Percentiles rank a stretch among this genome's conserved stretches.
These are phyloP conservation scores for Cossypha caffra DNA, from an alignment of 2,797 vertebrate species.

Conservation along the genomic window DNA sequence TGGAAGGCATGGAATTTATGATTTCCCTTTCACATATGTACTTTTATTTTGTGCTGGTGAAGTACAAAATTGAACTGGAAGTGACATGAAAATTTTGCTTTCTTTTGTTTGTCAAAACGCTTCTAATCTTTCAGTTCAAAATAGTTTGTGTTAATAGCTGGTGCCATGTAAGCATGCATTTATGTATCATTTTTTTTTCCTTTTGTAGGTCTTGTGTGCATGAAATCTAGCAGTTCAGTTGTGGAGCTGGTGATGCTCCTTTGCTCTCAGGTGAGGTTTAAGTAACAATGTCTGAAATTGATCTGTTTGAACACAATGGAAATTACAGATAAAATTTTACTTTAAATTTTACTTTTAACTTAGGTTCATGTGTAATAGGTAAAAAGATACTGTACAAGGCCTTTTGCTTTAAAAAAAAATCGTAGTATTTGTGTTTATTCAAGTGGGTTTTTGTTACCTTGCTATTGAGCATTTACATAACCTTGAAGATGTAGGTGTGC, in stretches of 20 bases:
- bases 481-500: not conserved
- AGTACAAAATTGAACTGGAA: not conserved
- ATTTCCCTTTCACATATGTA: not conserved
- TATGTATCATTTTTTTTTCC: not conserved
- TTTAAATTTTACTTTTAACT: not conserved
- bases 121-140: not conserved
- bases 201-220: conserved; percentile 91
- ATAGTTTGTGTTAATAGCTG: not conserved
- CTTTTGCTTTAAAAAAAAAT: not conserved
- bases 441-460: not conserved
- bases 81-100: not conserved
- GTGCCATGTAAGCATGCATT: not conserved
- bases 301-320: not conserved
- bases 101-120: not conserved
- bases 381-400: not conserved
- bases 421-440: not conserved
- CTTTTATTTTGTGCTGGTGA: not conserved
- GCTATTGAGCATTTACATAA: not conserved
- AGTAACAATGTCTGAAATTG: not conserved
- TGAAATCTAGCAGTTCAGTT: conserved; percentile 98
- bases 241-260: conserved; percentile 99
- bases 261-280: conserved; percentile 92
- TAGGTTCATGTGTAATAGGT: not conserved
- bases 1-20: not conserved
- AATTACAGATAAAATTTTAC: not conserved